Percentiles rank a stretch among this genome's conserved stretches.
Conservation (phyloP, 2,113 vertebrate genomes). For the Tautogolabrus adspersus region DNA sequence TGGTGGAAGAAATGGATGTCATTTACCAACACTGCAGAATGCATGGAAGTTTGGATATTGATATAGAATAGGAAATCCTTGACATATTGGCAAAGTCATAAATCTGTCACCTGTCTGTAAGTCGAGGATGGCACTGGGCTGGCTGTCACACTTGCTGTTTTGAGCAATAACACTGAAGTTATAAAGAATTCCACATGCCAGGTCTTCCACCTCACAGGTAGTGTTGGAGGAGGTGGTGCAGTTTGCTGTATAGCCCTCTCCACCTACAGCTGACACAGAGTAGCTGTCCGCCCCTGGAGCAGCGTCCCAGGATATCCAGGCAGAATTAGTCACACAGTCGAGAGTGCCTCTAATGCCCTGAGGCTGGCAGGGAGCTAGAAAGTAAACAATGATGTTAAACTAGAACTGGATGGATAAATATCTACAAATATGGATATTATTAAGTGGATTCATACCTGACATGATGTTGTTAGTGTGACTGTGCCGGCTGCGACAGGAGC, state of each 20-base stretch:
- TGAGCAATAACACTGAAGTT: constrained; percentile 73
- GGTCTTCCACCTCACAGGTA: constrained; percentile 74
- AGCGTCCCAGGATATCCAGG: constrained; percentile 73
- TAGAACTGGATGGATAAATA: neutral
- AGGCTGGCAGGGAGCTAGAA: constrained; percentile 79
- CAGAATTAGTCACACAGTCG: constrained; percentile 78
- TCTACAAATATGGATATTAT: neutral
- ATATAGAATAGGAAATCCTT: neutral
- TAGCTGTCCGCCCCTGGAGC: constrained; percentile 62
- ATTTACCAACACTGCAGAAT: neutral
- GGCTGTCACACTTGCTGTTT: constrained; percentile 72
- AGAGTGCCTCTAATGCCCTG: constrained; percentile 59
- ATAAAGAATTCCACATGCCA: constrained; percentile 78
- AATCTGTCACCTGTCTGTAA: constrained; percentile 73
- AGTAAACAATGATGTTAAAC: neutral
- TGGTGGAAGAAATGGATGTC: constrained; percentile 26
- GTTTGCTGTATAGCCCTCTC: constrained; percentile 34
- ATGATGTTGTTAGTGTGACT: constrained; percentile 35
- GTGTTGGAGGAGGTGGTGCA: constrained; percentile 72
- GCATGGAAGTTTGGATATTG: neutral
- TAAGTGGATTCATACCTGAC: constrained; percentile 62
- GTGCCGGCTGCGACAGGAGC: constrained; percentile 51
- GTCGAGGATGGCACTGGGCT: constrained; percentile 62
- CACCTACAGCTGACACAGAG: constrained; percentile 68
- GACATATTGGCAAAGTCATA: neutral